Conservation (phyloP, 2,113 vertebrate species). For the Terrapene triunguis region DNA sequence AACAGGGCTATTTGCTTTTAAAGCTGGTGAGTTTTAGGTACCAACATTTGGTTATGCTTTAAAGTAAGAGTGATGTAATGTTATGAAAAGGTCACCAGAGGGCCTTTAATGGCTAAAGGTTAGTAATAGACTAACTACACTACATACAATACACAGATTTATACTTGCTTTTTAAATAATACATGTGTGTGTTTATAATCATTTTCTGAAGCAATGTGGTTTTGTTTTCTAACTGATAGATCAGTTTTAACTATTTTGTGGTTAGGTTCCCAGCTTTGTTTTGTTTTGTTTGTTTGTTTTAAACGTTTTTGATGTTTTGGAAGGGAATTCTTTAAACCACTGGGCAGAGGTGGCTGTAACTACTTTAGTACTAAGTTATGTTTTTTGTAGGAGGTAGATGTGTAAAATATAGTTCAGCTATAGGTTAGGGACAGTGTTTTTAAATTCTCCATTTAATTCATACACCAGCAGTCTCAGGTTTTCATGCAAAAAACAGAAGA, state of each 20-base stretch:
- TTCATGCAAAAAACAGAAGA: not conserved
- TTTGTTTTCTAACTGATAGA: not conserved
- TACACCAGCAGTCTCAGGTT: not conserved
- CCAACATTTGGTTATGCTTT: not conserved
- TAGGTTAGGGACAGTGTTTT: not conserved
- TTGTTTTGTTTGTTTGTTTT: not conserved
- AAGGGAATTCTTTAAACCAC: not conserved
- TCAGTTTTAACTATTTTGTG: not conserved
- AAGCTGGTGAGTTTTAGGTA: not conserved
- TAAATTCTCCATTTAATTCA: not conserved
- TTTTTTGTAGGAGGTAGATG: not conserved
- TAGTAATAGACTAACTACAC: not conserved
- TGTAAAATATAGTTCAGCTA: not conserved
- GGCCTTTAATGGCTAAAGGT: not conserved
- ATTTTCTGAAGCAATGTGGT: not conserved
- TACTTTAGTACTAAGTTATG: not conserved
- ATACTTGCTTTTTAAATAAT: not conserved
- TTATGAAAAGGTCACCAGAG: not conserved
- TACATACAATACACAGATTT: accelerated
- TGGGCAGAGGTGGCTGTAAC: not conserved
- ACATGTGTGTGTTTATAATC: not conserved
- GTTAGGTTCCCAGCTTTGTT: not conserved
- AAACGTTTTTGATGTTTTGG: not conserved
- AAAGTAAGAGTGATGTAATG: not conserved
- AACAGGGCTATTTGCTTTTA: not conserved